These are phyloP conservation scores for Gadopsis bispinosus DNA, from an alignment of 2,797 vertebrate genomes.

Conservation along the genomic window DNA sequence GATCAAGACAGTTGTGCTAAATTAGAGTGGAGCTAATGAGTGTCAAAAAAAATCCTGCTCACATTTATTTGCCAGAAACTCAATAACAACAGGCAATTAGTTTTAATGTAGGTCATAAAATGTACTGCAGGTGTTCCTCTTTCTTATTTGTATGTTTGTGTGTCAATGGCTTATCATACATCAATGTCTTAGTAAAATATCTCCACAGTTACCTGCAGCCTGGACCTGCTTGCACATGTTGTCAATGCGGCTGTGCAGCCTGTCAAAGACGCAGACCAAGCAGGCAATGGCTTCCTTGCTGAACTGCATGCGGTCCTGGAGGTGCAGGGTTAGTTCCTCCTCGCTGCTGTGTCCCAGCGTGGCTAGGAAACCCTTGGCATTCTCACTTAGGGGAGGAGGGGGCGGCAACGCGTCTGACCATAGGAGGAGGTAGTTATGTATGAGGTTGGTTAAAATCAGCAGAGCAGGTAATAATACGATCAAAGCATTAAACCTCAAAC, in stretches of 20 bases:
- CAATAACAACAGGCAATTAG: background rate
- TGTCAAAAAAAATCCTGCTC: background rate
- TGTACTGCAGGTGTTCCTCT: background rate
- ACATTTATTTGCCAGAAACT: background rate
- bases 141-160: background rate
- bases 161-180: background rate
- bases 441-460: background rate
- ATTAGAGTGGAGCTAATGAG: background rate
- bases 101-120: background rate
- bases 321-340: constrained; percentile 90
- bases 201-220: constrained; percentile 80
- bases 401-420: constrained; percentile 62
- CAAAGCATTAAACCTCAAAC: background rate
- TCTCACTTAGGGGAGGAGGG: constrained; percentile 85
- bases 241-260: constrained; percentile 88
- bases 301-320: constrained; percentile 94
- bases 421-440: background rate
- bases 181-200: background rate
- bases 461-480: background rate
- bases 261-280: constrained; percentile 89
- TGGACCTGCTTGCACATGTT: constrained; percentile 87
- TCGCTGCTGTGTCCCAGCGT: constrained; percentile 90
- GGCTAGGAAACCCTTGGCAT: constrained; percentile 88
- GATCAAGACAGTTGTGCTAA: background rate
- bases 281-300: constrained; percentile 91